Percentiles rank a stretch among this genome's conserved stretches.
Evolutionary conservation across 2,797 vertebrate genomes (phyloP).

Genomic region (Gorsachius magnificus): DNA sequence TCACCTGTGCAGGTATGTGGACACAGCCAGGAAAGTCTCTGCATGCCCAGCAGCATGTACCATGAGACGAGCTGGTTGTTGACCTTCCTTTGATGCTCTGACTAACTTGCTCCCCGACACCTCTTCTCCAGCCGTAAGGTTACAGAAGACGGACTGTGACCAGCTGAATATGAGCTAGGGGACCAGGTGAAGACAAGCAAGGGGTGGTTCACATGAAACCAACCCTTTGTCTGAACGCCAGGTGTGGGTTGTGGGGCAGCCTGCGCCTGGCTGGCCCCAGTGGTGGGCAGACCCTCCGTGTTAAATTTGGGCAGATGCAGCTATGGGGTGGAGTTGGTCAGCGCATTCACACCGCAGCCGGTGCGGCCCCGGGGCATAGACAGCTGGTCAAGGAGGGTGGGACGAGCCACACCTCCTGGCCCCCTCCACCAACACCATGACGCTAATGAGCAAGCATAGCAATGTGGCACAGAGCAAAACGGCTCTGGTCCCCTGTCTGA

Average conservation of each 20-base stretch:
- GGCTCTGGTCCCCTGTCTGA: not conserved
- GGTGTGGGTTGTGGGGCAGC: not conserved
- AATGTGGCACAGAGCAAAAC: not conserved
- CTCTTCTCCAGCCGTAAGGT: not conserved
- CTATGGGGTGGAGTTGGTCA: not conserved
- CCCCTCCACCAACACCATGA: not conserved
- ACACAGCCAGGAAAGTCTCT: not conserved
- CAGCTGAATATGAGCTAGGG: not conserved
- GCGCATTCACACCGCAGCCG: accelerated
- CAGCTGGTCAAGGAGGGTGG: not conserved
- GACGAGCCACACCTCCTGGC: not conserved
- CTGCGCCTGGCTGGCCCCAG: accelerated
- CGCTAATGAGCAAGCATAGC: not conserved
- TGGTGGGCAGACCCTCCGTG: not conserved
- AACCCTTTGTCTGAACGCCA: not conserved
- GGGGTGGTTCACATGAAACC: not conserved
- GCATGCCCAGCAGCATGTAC: not conserved
- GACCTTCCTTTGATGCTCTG: not conserved
- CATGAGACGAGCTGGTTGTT: not conserved
- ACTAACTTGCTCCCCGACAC: not conserved
- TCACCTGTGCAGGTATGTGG: not conserved
- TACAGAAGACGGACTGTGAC: not conserved
- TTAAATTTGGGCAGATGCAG: not conserved
- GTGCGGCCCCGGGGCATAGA: accelerated
- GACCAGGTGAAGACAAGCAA: not conserved